Conservation (phyloP, 2,797 vertebrate genomes). For the Pteropus rufus region DNA sequence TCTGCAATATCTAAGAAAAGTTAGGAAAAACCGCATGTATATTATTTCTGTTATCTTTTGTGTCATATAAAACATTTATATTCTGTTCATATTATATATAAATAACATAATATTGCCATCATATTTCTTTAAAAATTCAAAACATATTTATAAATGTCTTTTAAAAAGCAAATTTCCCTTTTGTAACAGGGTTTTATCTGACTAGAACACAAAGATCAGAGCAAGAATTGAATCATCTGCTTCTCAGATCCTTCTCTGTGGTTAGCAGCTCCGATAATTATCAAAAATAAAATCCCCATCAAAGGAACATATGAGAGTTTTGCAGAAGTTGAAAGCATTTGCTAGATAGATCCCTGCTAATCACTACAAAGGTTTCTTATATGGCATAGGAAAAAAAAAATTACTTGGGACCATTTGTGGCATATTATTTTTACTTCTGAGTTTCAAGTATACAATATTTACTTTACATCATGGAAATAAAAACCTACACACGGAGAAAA, state of each 20-base stretch:
- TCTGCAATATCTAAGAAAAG: slow-evolving; percentile 30
- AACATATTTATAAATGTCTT: slow-evolving; percentile 6
- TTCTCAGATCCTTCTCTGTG: slow-evolving; percentile 54
- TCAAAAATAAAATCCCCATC: slow-evolving; percentile 49
- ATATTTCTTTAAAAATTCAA: slow-evolving; percentile 29
- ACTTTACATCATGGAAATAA: slow-evolving; percentile 1
- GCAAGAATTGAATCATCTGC: slow-evolving; percentile 37
- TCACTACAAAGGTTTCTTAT: slow-evolving; percentile 27
- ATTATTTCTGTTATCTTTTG: slow-evolving; percentile 44
- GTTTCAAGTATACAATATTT: background rate
- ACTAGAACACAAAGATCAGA: slow-evolving; percentile 27
- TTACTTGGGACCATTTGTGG: background rate
- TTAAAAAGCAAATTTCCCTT: slow-evolving; percentile 37
- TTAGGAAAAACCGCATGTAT: background rate
- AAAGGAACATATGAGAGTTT: slow-evolving; percentile 40
- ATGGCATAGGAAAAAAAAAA: background rate
- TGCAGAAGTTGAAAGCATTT: slow-evolving; percentile 20
- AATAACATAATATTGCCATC: slow-evolving; percentile 15
- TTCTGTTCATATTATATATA: slow-evolving; percentile 35
- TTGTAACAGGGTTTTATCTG: slow-evolving; percentile 55
- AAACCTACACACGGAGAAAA: background rate
- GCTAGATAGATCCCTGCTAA: background rate
- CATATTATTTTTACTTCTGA: background rate
- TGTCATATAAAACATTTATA: slow-evolving; percentile 40
- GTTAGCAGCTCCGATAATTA: slow-evolving; percentile 57